Conservation (phyloP, 2,113 vertebrate genomes). For the Sinocyclocheilus anophthalmus region DNA sequence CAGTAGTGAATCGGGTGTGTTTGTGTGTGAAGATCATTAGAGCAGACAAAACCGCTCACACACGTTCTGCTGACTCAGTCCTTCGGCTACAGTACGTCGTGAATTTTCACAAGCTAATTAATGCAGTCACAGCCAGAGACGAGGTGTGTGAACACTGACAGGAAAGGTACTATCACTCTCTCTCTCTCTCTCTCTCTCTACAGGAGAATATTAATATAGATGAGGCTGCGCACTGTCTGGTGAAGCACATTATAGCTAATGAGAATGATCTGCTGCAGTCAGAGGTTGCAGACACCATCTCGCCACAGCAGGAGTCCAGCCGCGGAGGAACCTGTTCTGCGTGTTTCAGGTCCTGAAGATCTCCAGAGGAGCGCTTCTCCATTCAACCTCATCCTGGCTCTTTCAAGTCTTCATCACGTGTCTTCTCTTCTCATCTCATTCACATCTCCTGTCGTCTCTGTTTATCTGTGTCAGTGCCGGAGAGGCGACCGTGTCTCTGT, state of each 20-base stretch:
- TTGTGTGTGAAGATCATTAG: neutral
- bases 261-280: constrained; percentile 85
- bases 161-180: neutral
- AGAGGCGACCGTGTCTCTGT: neutral
- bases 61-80: constrained; percentile 35
- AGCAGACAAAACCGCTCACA: constrained; percentile 11
- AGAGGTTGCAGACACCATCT: constrained; percentile 81
- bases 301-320: constrained; percentile 80
- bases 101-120: constrained; percentile 44
- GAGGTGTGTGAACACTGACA: constrained; percentile 37
- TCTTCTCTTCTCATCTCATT: neutral
- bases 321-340: constrained; percentile 81
- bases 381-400: neutral
- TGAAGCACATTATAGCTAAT: constrained; percentile 92
- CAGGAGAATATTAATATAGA: constrained; percentile 95
- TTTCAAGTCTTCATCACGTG: neutral
- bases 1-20: neutral
- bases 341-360: constrained; percentile 78
- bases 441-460: neutral
- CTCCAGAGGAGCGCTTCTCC: neutral
- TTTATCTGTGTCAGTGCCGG: neutral
- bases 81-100: constrained; percentile 14
- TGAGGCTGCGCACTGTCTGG: constrained; percentile 91
- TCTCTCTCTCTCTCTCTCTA: constrained; percentile 41
- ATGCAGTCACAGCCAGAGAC: constrained; percentile 11